phyloP scores from a whole-genome alignment of 2,113 vertebrate genomes.

The Mustelus asterias region DNA sequence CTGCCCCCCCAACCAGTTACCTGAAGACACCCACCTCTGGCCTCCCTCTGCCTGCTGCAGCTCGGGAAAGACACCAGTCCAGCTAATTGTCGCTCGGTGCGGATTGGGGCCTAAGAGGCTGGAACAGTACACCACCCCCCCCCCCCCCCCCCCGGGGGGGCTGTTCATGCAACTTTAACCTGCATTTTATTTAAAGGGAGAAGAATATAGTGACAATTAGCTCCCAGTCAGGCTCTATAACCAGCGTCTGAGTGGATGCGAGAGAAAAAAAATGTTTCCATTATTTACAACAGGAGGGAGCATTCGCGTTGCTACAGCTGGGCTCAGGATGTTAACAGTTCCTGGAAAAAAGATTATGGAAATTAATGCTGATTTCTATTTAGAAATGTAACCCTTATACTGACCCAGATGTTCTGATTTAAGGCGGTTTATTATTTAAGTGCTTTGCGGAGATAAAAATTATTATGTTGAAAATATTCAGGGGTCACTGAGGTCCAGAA shows the following conservation, averaged over 20 bases:
- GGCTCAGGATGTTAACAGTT: slow-evolving; percentile 14
- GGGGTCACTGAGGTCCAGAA: background rate
- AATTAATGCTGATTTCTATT: slow-evolving; percentile 29
- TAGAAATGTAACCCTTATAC: background rate
- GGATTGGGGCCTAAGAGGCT: background rate
- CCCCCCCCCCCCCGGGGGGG: background rate
- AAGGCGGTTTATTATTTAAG: slow-evolving; percentile 11
- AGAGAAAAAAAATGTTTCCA: background rate
- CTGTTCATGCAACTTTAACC: background rate
- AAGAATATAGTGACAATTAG: background rate
- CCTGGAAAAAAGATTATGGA: slow-evolving; percentile 23
- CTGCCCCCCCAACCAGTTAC: background rate
- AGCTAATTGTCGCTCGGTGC: background rate
- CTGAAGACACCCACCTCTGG: background rate
- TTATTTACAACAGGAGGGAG: slow-evolving; percentile 11
- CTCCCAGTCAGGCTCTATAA: background rate
- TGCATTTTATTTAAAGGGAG: slow-evolving; percentile 22
- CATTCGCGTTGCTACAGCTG: background rate
- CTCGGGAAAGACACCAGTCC: too few species aligned
- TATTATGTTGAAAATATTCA: background rate
- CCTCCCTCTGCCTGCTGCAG: background rate
- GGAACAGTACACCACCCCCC: background rate
- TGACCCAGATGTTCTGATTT: slow-evolving; percentile 26
- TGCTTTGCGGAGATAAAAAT: slow-evolving; percentile 24
- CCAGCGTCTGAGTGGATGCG: background rate